Base-by-base conservation (phyloP, 2,888 invertebrate species). In the Neocrepidodera transversa region DNA sequence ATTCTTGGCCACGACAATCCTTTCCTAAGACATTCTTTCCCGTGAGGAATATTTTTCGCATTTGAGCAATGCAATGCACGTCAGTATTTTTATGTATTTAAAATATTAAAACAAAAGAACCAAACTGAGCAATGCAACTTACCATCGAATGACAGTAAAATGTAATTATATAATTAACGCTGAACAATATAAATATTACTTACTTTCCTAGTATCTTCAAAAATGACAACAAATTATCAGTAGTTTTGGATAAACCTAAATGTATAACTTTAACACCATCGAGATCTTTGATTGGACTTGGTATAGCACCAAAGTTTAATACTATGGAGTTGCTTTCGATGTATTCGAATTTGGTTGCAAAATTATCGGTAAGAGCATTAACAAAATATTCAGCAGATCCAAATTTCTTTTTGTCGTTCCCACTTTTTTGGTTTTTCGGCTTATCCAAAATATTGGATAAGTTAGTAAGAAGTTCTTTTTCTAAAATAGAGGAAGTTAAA, bases 301-400 rank as follows among this genome's bases (percentile, higher is more conserved):
- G 26, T 14, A 60, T 26, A 6, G 55, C 30, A 3, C 68, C 69
- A 13, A 66, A 51, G 23, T 52, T 61, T 8, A 68, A 43, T 1
- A 68, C 32, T 20, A 67, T 20, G 10, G 63, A 59, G 35, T 61
- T 81, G 75, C 67, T 78, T 17, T 54, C 35, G 2, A 58, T 4
- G 7, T 54, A 30, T 20, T 42, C 40, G 6, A 57, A 45, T 32
- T 49, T 48, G 7, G 28, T 11, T 1, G 35, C n/a, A 17, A 51
- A 14, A 18, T 36, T 43, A 3, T 49, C 36, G 8, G 18, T 43
- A 3, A 67, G 36, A n/a, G 59, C 93, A 74, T 93, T 93, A 1
- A 91, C 91, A 74, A 93, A 92, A 75, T 96, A 96, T 68, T 92
- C 93, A 2, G 95, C 90, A 0, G 93, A 93, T 0, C 87, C 90